Percentiles rank a stretch among this genome's conserved stretches.
These are phyloP conservation scores for Euglossa dilemma DNA, from an alignment of 1,140 invertebrate genomes.

Conservation along the genomic window DNA sequence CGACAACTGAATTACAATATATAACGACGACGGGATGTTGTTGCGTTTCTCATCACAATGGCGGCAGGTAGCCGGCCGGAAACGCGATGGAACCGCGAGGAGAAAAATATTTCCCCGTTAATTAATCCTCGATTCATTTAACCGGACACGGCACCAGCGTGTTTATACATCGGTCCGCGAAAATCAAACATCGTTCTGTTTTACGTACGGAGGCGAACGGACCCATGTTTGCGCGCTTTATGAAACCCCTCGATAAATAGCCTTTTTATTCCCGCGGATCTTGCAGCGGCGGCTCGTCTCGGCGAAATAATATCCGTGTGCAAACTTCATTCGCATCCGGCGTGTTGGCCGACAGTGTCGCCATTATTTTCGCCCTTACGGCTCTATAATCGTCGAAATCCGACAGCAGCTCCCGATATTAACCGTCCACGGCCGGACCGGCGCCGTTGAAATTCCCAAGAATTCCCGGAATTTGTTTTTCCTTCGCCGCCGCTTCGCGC, in stretches of 20 bases:
- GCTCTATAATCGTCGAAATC: slow-evolving; percentile 3
- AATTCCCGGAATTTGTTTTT: no score
- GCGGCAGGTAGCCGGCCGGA: no score
- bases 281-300: neutral
- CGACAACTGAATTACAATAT: slow-evolving; percentile 18
- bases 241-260: slow-evolving; percentile 27
- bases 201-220: neutral
- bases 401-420: slow-evolving; percentile 7
- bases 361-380: slow-evolving; percentile 22
- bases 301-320: slow-evolving; percentile 44
- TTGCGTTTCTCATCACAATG: neutral
- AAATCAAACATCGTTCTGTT: neutral
- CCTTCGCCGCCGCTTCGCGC: neutral
- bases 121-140: slow-evolving; percentile 37
- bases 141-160: neutral
- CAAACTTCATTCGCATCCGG: slow-evolving; percentile 33
- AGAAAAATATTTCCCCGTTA: slow-evolving; percentile 17
- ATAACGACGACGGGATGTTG: neutral
- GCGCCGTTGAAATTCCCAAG: no score
- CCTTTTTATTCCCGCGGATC: slow-evolving; percentile 25
- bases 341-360: neutral
- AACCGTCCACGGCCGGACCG: neutral
- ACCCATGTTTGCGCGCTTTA: slow-evolving; percentile 13
- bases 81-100: no score
- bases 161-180: slow-evolving; percentile 7